Evolutionary conservation across 2,113 vertebrate species (phyloP), one percentile per base, ranked within the genome.

Genomic region (Varanus komodoensis): DNA sequence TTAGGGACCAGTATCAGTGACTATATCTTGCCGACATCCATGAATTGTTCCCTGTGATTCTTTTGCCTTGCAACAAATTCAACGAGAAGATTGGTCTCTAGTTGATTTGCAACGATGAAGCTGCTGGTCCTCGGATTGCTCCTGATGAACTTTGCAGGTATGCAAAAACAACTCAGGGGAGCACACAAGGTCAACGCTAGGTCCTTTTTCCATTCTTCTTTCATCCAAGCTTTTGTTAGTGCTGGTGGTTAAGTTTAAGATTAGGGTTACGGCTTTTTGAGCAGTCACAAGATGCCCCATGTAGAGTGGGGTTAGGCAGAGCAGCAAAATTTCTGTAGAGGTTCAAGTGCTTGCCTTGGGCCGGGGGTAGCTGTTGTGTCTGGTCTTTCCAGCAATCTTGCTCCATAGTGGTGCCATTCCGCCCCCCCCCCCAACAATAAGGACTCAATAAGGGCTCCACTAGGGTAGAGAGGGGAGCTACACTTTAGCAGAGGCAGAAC

Each of bases 121-220:
- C 73, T 69, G 12, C 38, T 89, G 17, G n/a, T 27, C 48, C 54
- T 69, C 34, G 89, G 74, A 23, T 75, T 89, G n/a, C 23, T 89
- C 44, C 61, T 89, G 61, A 64, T 89, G 82, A 69, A 3, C 82
- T 89, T 44, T 38, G 73, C 73, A 89, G 82, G 89, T 89, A 89
- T 85, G 89, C 12, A 78, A 79, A 44, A 82, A 3, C 34, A 48
- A 78, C 8, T 69, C 54, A 9, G 15, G 23, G 25, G 14, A 54
- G 57, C 57, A 61, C 12, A 14, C 34, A 8, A 9, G 21, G 14
- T 73, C n/a, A 29, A 9, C 71, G n/a, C 71, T 73, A 29, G 32
- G 14, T 15, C 11, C 57, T 12, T 61, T n/a, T n/a, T 1, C 32
- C 32, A 9, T 32, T 73, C 71, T 73, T 73, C 71, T 73, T 73